A percentile compares a stretch with the other conserved stretches of the same genome.
Conservation (phyloP, 2,113 vertebrate species). For the Halichoeres trimaculatus region DNA sequence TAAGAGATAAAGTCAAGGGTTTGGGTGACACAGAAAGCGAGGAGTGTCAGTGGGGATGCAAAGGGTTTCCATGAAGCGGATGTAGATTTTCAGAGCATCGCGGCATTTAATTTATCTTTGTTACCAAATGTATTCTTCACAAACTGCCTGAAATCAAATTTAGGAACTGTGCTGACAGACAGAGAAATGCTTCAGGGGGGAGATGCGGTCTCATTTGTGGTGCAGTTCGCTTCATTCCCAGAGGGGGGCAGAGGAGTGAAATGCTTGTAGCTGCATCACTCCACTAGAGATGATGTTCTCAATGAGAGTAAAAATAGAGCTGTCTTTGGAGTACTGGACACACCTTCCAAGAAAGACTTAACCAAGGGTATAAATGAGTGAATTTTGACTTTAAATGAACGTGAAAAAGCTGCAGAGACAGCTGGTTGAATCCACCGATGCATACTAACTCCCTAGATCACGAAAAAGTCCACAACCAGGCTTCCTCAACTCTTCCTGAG, state of each 20-base stretch:
- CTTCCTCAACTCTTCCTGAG: neutral
- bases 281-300: conserved; percentile 31
- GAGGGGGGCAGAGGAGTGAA: conserved; percentile 54
- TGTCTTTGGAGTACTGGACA: conserved; percentile 30
- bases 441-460: neutral
- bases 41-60: conserved; percentile 6
- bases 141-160: conserved; percentile 3
- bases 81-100: neutral
- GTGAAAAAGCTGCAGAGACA: conserved; percentile 2
- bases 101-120: neutral
- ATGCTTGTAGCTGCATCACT: conserved; percentile 31
- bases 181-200: neutral
- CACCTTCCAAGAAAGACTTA: conserved; percentile 32
- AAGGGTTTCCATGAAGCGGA: neutral
- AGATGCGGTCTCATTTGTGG: neutral
- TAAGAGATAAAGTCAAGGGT: conserved; percentile 45
- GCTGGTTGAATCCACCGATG: conserved; percentile 12
- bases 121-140: neutral
- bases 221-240: conserved; percentile 50
- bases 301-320: conserved; percentile 55
- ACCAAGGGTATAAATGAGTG: conserved; percentile 23
- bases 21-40: conserved; percentile 37
- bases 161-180: neutral
- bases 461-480: neutral
- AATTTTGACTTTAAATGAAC: conserved; percentile 20